phyloP scores from a whole-genome alignment of 2,113 vertebrate species.

The Mandrillus leucophaeus region DNA sequence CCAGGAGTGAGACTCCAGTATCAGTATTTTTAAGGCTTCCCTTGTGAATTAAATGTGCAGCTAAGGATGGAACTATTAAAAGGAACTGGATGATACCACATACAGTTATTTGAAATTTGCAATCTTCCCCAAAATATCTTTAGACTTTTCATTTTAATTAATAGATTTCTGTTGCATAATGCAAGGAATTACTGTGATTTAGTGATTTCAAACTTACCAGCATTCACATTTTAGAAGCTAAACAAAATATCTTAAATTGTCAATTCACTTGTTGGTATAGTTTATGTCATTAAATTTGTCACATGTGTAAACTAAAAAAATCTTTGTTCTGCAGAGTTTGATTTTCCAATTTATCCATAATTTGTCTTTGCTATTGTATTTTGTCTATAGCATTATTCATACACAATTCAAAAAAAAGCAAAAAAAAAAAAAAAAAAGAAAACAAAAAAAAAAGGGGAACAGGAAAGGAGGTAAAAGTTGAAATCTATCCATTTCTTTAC shows the following conservation, averaged over 20 bases:
- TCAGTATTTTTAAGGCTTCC: neutral
- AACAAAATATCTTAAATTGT: conserved; percentile 4
- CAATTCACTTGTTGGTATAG: neutral
- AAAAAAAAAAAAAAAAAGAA: neutral
- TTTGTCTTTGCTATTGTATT: neutral
- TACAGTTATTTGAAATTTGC: neutral
- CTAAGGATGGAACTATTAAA: neutral
- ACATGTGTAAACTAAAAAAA: neutral
- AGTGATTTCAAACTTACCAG: neutral
- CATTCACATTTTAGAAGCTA: neutral
- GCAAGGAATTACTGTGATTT: neutral
- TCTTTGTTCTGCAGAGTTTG: neutral
- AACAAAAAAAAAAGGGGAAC: neutral
- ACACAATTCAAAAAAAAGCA: neutral
- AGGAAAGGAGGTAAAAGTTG: neutral
- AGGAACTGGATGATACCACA: neutral
- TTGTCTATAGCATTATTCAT: neutral
- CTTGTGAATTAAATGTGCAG: neutral
- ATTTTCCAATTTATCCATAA: neutral
- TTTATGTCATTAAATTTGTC: neutral
- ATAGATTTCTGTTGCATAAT: conserved; percentile 3
- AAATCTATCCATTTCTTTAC: neutral
- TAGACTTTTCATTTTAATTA: neutral
- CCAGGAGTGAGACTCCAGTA: neutral
- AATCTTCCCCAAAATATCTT: neutral